A percentile compares a stretch with the other conserved stretches of the same genome.
Conservation (phyloP, 2,113 vertebrate species). For the Dicerorhinus sumatrensis region DNA sequence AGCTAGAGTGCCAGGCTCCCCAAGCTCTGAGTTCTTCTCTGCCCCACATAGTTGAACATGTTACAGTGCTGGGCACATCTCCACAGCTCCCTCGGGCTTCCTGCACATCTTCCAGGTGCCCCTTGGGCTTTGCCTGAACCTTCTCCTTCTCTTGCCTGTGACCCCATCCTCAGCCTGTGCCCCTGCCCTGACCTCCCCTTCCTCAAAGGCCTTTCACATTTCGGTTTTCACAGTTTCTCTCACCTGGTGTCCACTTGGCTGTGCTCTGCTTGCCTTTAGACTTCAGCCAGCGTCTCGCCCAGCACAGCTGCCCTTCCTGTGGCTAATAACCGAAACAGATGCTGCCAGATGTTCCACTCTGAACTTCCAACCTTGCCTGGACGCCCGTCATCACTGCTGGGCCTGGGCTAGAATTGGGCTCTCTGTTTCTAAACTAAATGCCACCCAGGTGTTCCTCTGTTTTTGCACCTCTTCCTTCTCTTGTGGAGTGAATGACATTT, state of each 20-base stretch:
- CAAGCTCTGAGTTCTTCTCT: too few relatives aligned
- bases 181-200: not conserved
- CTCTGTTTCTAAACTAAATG: not conserved
- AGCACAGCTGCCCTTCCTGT: slow-evolving; percentile 57
- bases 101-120: not conserved
- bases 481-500: not conserved
- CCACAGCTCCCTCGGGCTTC: not conserved
- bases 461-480: not conserved
- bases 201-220: not conserved
- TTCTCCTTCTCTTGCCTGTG: not conserved
- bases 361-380: slow-evolving; percentile 39
- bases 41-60: accelerated
- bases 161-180: accelerated
- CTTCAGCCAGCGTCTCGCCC: not conserved
- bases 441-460: slow-evolving; percentile 37
- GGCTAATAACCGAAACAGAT: not conserved
- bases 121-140: not conserved
- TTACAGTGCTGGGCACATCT: accelerated
- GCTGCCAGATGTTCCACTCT: slow-evolving; percentile 42
- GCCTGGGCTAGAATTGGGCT: not conserved
- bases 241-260: slow-evolving; percentile 10
- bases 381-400: not conserved
- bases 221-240: not conserved
- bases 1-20: not conserved
- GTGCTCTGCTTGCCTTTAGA: not conserved